These are phyloP conservation scores for Salpingus planirostris DNA, from an alignment of 2,888 invertebrate genomes.

Conservation along the genomic window DNA sequence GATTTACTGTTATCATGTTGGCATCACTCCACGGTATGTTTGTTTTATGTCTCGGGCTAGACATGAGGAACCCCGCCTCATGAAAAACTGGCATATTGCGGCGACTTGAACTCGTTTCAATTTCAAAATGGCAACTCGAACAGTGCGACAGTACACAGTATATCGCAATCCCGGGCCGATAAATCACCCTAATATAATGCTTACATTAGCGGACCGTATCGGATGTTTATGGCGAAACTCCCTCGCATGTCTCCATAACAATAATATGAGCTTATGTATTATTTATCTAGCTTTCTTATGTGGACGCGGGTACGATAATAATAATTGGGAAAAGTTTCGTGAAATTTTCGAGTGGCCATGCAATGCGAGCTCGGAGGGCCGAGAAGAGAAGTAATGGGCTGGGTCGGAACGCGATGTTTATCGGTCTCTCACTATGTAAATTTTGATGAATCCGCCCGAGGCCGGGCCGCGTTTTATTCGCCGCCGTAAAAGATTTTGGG, in stretches of 20 bases:
- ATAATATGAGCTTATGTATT: conserved; percentile 9
- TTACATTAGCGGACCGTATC: conserved; percentile 30
- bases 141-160: conserved; percentile 20
- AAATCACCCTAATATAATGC: conserved; percentile 33
- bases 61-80: conserved; percentile 27
- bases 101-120: conserved; percentile 31
- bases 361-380: too few species aligned
- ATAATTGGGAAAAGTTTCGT: too few species aligned
- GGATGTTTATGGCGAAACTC: conserved; percentile 17
- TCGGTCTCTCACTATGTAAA: too few species aligned
- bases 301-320: too few species aligned
- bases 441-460: too few species aligned
- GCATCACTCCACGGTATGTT: conserved; percentile 30
- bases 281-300: too few species aligned
- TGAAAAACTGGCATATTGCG: conserved; percentile 32
- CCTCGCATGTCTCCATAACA: conserved; percentile 8
- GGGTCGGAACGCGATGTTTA: too few species aligned
- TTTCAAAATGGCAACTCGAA: conserved; percentile 33
- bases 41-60: conserved; percentile 28
- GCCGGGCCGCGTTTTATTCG: too few species aligned
- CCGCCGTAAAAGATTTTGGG: too few species aligned
- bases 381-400: too few species aligned
- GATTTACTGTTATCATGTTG: conserved; percentile 28
- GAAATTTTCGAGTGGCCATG: too few species aligned
- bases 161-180: conserved; percentile 25